Evolutionary conservation across 2,797 vertebrate species (phyloP).

Genomic region (Arrhamphus sclerolepis): DNA sequence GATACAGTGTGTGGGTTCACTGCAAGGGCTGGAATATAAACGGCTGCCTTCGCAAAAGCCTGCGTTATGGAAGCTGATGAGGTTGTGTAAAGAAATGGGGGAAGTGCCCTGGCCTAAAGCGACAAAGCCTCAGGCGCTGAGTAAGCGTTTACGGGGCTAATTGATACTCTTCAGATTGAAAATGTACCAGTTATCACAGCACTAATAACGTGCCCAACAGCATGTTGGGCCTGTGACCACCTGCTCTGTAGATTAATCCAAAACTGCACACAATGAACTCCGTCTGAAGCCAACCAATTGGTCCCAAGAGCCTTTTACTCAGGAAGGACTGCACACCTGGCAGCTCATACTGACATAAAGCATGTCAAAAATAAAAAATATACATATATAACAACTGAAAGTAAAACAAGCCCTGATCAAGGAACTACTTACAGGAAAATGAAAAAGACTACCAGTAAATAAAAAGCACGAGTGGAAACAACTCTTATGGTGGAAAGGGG

Average conservation of each 20-base stretch:
- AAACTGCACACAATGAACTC: slow-evolving; percentile 34
- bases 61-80: slow-evolving; percentile 36
- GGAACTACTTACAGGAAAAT: slow-evolving; percentile 36
- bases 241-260: slow-evolving; percentile 12
- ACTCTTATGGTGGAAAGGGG: slow-evolving; percentile 54
- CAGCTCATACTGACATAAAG: slow-evolving; percentile 43
- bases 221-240: slow-evolving; percentile 1
- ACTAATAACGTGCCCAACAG: slow-evolving; percentile 23
- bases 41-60: slow-evolving; percentile 8
- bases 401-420: slow-evolving; percentile 15
- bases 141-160: slow-evolving; percentile 33
- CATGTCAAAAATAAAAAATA: slow-evolving; percentile 13
- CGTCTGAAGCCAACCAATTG: slow-evolving; percentile 39
- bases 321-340: slow-evolving; percentile 42
- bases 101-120: slow-evolving; percentile 25
- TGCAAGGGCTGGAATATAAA: slow-evolving; percentile 27
- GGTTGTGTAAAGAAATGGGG: slow-evolving; percentile 31
- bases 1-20: slow-evolving; percentile 18
- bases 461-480: slow-evolving; percentile 67
- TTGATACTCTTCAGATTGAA: slow-evolving; percentile 27
- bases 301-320: slow-evolving; percentile 41
- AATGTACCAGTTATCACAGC: slow-evolving; percentile 30
- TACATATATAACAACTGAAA: neutral
- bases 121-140: slow-evolving; percentile 28
- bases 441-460: slow-evolving; percentile 32